Conservation (phyloP, 2,113 vertebrate genomes). For the Eptesicus fuscus region DNA sequence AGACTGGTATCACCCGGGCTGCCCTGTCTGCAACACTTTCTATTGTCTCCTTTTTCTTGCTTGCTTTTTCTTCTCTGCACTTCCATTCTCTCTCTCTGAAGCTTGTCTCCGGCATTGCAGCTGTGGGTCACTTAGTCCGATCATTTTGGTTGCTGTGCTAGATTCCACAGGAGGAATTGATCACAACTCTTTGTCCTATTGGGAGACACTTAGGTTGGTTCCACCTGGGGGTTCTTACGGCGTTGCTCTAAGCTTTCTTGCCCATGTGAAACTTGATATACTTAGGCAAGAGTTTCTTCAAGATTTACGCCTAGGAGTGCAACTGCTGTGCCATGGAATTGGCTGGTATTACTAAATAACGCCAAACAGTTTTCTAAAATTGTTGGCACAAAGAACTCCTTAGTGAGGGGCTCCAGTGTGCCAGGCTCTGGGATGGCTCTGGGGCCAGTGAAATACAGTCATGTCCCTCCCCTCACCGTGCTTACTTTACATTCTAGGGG, state of each 20-base stretch:
- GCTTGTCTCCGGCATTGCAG: not conserved
- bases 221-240: not conserved
- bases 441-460: not conserved
- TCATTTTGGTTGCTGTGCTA: not conserved
- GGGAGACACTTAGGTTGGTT: not conserved
- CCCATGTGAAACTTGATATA: not conserved
- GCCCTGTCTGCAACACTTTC: not conserved
- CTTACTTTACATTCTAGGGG: not conserved
- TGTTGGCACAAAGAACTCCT: not conserved
- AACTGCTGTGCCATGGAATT: not conserved
- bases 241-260: not conserved
- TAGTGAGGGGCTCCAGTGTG: not conserved
- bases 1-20: not conserved
- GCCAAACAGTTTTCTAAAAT: not conserved
- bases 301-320: not conserved
- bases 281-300: not conserved
- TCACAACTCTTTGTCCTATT: not conserved
- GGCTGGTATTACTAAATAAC: not conserved
- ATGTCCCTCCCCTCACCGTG: not conserved
- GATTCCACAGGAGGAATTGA: not conserved
- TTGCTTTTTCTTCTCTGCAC: not conserved
- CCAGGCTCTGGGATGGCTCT: not conserved
- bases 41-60: not conserved
- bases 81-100: not conserved
- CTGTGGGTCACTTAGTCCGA: not conserved